These are phyloP conservation scores for Diachrysia chrysitis DNA, from an alignment of 2,888 invertebrate species.

Conservation along the genomic window DNA sequence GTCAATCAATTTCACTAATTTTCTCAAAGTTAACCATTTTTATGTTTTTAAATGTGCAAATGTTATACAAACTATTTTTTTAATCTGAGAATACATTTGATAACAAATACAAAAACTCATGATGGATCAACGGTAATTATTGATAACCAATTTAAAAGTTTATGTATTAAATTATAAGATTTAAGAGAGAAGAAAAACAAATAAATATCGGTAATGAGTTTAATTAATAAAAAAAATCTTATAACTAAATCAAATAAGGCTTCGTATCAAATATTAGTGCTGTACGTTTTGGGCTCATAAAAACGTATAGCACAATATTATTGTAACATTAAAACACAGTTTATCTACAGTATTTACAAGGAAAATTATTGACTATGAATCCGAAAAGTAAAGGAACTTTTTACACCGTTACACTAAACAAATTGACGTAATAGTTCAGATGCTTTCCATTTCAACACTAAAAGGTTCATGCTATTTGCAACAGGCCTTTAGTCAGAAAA, in stretches of 20 bases:
- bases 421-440: slow-evolving; percentile 78
- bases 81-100: no score
- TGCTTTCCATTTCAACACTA: slow-evolving; percentile 80
- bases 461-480: slow-evolving; percentile 83
- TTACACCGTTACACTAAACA: slow-evolving; percentile 70
- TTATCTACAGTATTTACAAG: slow-evolving; percentile 58
- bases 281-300: slow-evolving; percentile 86
- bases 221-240: slow-evolving; percentile 72
- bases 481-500: slow-evolving; percentile 88
- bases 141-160: no score
- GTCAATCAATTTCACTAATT: no score
- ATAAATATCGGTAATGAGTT: slow-evolving; percentile 47
- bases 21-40: no score
- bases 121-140: no score
- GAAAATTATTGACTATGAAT: slow-evolving; percentile 57
- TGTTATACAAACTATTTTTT: no score
- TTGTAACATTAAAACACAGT: slow-evolving; percentile 47
- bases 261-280: slow-evolving; percentile 68
- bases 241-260: slow-evolving; percentile 59
- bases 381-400: slow-evolving; percentile 74
- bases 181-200: slow-evolving; percentile 6
- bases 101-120: no score
- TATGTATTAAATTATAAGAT: neutral
- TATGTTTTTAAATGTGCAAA: no score
- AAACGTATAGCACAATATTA: slow-evolving; percentile 81